Evolutionary conservation across 2,888 invertebrate species (phyloP), one percentile per base, ranked within the genome.

Genomic region (Molanna angustata): DNA sequence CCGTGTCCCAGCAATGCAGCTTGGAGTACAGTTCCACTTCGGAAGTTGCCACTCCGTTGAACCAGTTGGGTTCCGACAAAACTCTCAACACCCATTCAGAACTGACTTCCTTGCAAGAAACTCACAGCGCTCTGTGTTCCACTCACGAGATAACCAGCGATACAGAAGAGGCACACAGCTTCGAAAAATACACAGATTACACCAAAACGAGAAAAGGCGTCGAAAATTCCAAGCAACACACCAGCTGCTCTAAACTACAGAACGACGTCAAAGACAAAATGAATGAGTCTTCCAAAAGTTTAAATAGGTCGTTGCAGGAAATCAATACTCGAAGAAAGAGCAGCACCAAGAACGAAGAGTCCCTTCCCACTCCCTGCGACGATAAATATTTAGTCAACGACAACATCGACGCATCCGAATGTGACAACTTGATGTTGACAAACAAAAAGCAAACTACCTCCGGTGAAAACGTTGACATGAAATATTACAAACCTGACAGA

Each of bases 1-100:
- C 84, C 0, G 83, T 85, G 20, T 85, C 85, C 0, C 85, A 85
- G 61, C 85, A 86, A 60, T 85, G 85, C 61, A 85, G 85, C 53
- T 69, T 86, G 41, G 85, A 86, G 63, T 85, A 85, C 62, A 84
- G 82, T 57, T 84, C 85, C 0, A 80, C 80, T 0, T 77, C 78
- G 1, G 76, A 77, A 66, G 74, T 73, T 59, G 78, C 77, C 0
- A 70, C 78, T 66, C 78, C 78, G 0, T 41, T 64, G 19, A 63
- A 65, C 43, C 72, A 76, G 57, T 74, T 77, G 0, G 76, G 73
- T 57, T 78, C 78, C 0, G 78, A 78, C 33, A 76, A 75, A 64
- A 76, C 76, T 0, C 56, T 77, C 13, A 74, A 77, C 62, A 76
- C 76, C 0, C 76, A 73, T 58, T 76, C 77, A 1, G 76, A 77